Evolutionary conservation across 2,113 vertebrate genomes (phyloP), one percentile per base, ranked within the genome.

Genomic region (Alosa alosa): DNA sequence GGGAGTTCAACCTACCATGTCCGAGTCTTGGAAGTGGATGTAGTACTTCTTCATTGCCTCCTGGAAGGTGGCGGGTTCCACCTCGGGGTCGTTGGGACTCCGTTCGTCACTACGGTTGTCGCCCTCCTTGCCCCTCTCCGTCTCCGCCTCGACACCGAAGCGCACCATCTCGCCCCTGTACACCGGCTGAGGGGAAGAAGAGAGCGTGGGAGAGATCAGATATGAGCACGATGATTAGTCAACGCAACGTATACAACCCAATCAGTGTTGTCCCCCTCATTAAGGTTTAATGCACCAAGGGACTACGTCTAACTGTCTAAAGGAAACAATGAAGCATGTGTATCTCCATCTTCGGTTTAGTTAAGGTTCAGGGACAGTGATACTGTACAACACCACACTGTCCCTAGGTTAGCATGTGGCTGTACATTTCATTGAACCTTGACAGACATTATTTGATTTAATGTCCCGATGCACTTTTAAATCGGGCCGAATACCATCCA

Each of bases 151-250:
- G 0, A 85, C n/a, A 2, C 86, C 88, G 46, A 87, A 91, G 0
- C 92, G 95, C 86, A 95, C 92, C 91, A 97, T 84, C 57, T 97
- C 95, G 0, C 96, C 95, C 88, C 96, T 93, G 93, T 96, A 98
- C 86, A 99, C 81, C 0, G 97, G 97, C 97, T 99, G 93, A 88
- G 88, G 84, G 7, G 57, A 5, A 57, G 55, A 20, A 82, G n/a
- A 47, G 83, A 49, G 6, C 4, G 49, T 22, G 60, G 2, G n/a
- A 7, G 8, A 57, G 82, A 68, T 3, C n/a, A 85, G 2, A 85
- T 46, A 8, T 36, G 44, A 81, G n/a, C 3, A 31, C 13, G 31
- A 39, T 13, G 25, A 39, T 36, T 36, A 68, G n/a, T 68, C 13
- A 57, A 31, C 31, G 31, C 6, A 25, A 10, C 8, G 0, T n/a